A percentile compares a stretch with the other conserved stretches of the same genome.
Conservation (phyloP, 2,113 vertebrate genomes). For the Halcyon malimbica region DNA sequence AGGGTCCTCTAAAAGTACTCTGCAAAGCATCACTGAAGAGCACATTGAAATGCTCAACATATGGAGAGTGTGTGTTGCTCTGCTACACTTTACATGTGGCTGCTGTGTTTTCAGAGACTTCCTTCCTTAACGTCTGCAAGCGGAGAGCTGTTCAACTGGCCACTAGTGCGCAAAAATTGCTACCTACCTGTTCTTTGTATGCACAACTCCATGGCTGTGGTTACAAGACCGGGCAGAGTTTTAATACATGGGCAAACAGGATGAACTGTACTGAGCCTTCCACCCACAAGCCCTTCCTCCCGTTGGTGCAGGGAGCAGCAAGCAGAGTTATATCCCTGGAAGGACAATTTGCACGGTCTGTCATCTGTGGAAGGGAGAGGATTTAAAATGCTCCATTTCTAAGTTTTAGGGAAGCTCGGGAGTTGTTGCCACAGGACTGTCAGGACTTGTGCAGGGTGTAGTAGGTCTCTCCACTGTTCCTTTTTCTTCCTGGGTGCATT, state of each 20-base stretch:
- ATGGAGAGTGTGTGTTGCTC: neutral
- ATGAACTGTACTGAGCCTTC: neutral
- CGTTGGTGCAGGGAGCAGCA: neutral
- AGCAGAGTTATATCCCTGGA: neutral
- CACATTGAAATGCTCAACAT: neutral
- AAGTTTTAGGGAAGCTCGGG: neutral
- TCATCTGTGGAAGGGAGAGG: neutral
- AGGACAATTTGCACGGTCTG: neutral
- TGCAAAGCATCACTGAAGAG: neutral
- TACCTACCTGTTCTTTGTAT: neutral
- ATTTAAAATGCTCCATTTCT: neutral
- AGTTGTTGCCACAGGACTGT: neutral
- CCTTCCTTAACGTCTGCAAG: rapidly evolving
- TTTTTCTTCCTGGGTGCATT: neutral
- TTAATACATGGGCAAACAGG: rapidly evolving
- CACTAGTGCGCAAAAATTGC: rapidly evolving
- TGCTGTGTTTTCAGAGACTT: neutral
- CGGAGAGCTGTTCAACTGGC: neutral
- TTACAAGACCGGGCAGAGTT: neutral
- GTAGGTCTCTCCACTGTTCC: neutral
- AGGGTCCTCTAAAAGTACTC: neutral
- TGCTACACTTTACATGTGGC: rapidly evolving
- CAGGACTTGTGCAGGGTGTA: neutral
- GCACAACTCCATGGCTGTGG: neutral
- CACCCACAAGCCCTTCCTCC: neutral